Conservation (phyloP, 2,113 vertebrate genomes). For the Callionymus lyra region DNA sequence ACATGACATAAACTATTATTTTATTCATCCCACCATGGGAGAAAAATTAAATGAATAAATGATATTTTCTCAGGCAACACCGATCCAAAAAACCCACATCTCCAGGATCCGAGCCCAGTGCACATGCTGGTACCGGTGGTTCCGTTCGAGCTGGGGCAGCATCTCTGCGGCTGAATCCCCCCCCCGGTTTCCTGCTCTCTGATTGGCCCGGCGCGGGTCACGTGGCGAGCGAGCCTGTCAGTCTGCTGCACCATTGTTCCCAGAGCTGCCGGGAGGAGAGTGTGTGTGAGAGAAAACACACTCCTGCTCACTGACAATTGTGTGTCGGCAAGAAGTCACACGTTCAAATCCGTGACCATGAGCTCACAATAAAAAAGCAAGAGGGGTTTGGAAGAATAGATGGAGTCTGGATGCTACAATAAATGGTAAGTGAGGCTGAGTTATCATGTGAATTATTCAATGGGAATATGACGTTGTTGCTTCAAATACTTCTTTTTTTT, state of each 20-base stretch:
- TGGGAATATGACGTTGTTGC: background rate
- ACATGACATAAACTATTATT: too few relatives aligned
- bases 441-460: background rate
- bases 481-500: background rate
- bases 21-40: too few relatives aligned
- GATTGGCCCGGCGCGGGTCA: slow-evolving; percentile 63
- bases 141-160: slow-evolving; percentile 6
- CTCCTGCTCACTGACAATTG: slow-evolving; percentile 25
- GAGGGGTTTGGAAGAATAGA: too few relatives aligned
- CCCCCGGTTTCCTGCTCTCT: slow-evolving; percentile 11
- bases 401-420: slow-evolving; percentile 22
- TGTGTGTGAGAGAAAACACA: slow-evolving; percentile 6
- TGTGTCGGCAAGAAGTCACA: slow-evolving; percentile 22
- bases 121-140: slow-evolving; percentile 9
- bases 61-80: too few relatives aligned
- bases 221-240: slow-evolving; percentile 62
- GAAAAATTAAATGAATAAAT: too few relatives aligned
- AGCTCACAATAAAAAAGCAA: too few relatives aligned
- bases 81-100: background rate
- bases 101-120: background rate
- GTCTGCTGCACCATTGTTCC: slow-evolving; percentile 69
- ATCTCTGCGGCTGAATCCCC: slow-evolving; percentile 34
- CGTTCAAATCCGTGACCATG: too few relatives aligned
- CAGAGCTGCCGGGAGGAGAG: slow-evolving; percentile 53
- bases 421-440: slow-evolving; percentile 56